A percentile compares a stretch with the other conserved stretches of the same genome.
Evolutionary conservation across 92 coral and sea anemone genomes (phyloP).

Genomic region (Heliopora coerulea): DNA sequence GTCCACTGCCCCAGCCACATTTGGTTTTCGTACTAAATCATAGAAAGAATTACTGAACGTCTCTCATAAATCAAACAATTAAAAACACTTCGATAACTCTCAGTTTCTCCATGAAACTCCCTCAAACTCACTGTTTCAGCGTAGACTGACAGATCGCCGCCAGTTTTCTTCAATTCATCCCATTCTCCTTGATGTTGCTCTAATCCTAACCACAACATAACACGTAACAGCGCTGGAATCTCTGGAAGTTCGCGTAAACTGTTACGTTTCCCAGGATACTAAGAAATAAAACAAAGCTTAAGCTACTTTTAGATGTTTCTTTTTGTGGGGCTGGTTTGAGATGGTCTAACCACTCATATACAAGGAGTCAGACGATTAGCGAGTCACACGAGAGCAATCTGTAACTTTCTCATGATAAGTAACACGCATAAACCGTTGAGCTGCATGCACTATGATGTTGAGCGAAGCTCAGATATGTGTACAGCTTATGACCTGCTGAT

Average conservation of each 20-base stretch:
- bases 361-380: too few species aligned
- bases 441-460: too few species aligned
- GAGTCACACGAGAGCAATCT: too few species aligned
- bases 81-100: background rate
- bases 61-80: background rate
- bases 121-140: conserved; percentile 88
- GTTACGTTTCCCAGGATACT: conserved; percentile 92
- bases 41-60: background rate
- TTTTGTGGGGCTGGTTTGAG: too few species aligned
- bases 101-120: background rate
- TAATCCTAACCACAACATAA: conserved; percentile 86
- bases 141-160: conserved; percentile 83
- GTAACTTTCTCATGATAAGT: too few species aligned
- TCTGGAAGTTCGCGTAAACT: conserved; percentile 77
- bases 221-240: conserved; percentile 80
- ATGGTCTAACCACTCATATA: too few species aligned
- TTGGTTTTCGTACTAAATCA: conserved; percentile 82
- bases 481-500: too few species aligned
- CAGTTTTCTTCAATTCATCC: conserved; percentile 76
- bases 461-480: too few species aligned
- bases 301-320: background rate
- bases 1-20: conserved; percentile 91
- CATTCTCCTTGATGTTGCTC: conserved; percentile 92
- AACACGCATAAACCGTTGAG: too few species aligned
- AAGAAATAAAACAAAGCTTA: background rate